These are phyloP conservation scores for Euura lappo DNA, from an alignment of 1,140 invertebrate genomes.

Conservation along the genomic window DNA sequence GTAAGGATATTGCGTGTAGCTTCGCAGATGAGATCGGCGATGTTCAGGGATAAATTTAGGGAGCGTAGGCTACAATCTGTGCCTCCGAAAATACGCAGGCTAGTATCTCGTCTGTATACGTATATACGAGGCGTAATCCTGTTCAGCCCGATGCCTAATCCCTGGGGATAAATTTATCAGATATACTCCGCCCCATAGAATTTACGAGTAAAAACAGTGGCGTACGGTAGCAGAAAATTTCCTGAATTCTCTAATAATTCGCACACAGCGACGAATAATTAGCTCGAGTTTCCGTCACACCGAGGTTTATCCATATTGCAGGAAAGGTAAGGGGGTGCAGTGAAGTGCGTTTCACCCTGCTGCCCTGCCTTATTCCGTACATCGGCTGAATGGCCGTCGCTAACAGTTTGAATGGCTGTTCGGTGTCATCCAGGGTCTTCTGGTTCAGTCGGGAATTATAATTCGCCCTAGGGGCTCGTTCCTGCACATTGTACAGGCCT, in stretches of 20 bases:
- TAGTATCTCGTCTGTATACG: neutral
- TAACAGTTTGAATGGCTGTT: conserved; percentile 50
- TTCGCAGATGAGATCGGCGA: neutral
- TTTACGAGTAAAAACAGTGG: neutral
- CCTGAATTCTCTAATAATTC: no score
- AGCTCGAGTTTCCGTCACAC: no score
- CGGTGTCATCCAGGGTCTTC: conserved; percentile 49
- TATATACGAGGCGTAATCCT: neutral
- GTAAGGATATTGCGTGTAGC: neutral
- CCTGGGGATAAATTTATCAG: conserved; percentile 1
- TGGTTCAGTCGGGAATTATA: conserved; percentile 36
- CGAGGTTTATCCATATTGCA: no score
- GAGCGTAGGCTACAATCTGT: neutral
- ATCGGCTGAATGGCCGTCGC: conserved; percentile 48
- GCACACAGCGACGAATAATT: no score
- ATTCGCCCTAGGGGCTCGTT: neutral
- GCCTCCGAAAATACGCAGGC: neutral
- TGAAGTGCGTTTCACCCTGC: no score
- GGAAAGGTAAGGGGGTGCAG: no score
- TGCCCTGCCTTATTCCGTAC: no score
- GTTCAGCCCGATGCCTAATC: conserved; percentile 3
- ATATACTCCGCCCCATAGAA: neutral
- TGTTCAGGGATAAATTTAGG: neutral
- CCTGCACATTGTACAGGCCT: neutral
- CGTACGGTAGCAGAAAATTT: no score